Percentiles rank a stretch among this genome's conserved stretches.
These are phyloP conservation scores for Paracyclopina nana DNA, from an alignment of 1,140 invertebrate genomes.

Conservation along the genomic window DNA sequence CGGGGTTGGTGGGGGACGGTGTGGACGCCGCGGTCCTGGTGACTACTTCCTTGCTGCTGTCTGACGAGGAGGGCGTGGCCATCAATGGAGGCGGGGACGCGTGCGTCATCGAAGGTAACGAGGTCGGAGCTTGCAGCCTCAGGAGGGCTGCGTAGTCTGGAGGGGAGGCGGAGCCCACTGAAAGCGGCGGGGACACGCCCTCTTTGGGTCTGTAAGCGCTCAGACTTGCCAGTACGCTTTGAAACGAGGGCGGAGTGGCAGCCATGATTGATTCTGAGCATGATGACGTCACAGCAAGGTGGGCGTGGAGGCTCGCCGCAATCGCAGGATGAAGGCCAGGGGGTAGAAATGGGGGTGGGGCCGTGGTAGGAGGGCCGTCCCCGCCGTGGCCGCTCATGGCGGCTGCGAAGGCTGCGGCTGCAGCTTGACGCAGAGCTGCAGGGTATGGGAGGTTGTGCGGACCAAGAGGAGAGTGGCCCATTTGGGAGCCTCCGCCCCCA, in stretches of 20 bases:
- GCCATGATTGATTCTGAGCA: neutral
- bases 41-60: neutral
- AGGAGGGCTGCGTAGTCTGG: slow-evolving; percentile 8
- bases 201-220: slow-evolving; percentile 6
- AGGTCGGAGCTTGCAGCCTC: neutral
- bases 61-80: neutral
- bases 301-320: neutral
- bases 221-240: slow-evolving; percentile 9
- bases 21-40: too few species aligned
- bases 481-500: slow-evolving; percentile 18
- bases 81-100: slow-evolving; percentile 14
- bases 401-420: slow-evolving; percentile 16
- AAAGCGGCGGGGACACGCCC: neutral
- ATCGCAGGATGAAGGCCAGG: slow-evolving; percentile 1
- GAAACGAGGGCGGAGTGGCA: slow-evolving; percentile 8
- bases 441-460: slow-evolving; percentile 13
- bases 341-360: neutral
- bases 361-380: neutral
- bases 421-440: neutral
- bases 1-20: neutral
- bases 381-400: slow-evolving; percentile 15
- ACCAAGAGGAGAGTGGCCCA: slow-evolving; percentile 18
- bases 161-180: neutral
- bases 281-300: neutral
- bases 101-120: slow-evolving; percentile 11